Percentiles rank a stretch among this genome's conserved stretches.
Evolutionary conservation across 2,797 vertebrate genomes (phyloP).

Genomic region (Galagoides demidoff): DNA sequence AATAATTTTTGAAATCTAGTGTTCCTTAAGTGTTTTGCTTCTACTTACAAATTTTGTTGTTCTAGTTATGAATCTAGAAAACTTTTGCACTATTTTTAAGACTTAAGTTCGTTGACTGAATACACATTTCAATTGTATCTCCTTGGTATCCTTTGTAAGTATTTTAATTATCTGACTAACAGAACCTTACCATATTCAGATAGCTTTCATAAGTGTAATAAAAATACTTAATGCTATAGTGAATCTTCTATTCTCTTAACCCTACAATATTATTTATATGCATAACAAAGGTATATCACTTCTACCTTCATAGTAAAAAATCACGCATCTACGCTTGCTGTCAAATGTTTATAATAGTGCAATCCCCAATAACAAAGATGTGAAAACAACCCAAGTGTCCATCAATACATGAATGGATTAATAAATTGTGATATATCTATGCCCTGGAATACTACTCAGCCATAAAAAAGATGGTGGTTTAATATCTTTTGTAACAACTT

Average conservation of each 20-base stretch:
- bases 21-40: neutral
- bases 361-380: too few relatives aligned
- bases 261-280: neutral
- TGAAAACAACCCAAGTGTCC: too few relatives aligned
- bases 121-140: neutral
- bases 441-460: too few relatives aligned
- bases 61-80: neutral
- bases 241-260: neutral
- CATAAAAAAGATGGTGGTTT: too few relatives aligned
- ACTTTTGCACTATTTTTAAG: neutral
- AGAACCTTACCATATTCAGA: neutral
- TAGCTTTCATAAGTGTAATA: neutral
- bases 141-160: neutral
- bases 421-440: too few relatives aligned
- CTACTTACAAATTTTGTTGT: neutral
- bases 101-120: neutral
- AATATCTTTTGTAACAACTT: too few relatives aligned
- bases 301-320: neutral
- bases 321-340: too few relatives aligned
- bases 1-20: neutral
- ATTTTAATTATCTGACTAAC: neutral
- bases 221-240: neutral
- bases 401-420: too few relatives aligned
- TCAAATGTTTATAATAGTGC: too few relatives aligned
- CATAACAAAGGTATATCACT: neutral